Base-by-base conservation (phyloP, 2,797 vertebrate genomes). In the Eremophila alpestris region DNA sequence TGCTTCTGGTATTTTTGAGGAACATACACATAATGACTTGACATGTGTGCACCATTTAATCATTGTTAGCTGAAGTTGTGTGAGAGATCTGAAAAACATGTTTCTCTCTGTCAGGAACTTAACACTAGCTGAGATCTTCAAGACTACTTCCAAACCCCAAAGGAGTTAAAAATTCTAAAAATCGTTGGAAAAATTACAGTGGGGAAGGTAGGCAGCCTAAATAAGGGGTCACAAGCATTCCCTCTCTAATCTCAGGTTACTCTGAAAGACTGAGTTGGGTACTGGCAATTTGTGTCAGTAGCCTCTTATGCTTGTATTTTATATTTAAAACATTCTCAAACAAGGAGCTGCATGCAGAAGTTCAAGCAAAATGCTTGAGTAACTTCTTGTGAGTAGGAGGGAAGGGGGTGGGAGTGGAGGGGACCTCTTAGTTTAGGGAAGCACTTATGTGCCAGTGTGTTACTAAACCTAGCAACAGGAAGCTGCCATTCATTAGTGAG, bases 1-100 rank as follows among this genome's bases (percentile, higher is more conserved):
- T 46, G 29, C 12, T 81, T 76, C 41, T 80, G 17, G 10, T 82
- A n/a, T 69, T 41, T 29, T 34, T 77, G 45, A 63, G 40, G 27
- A 77, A 2, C 9, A 13, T 5, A 3, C 13, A 19, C 0, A 1
- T 40, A 51, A 19, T 16, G 19, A 23, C 11, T 7, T 58, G 12
- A 13, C 21, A 11, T 27, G 7, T 38, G 16, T 40, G 40, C 14
- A 4, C 27, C 13, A 1, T 56, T 86, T 69, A 63, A 20, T 55
- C 26, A 4, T 4, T 34, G 30, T 43, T 86, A 65, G 34, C 8
- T 79, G 29, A 59, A 52, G 41, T 41, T 75, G 12, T 54, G 12
- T 78, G 52, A 7, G 6, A 59, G 9, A 6, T 15, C 17, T n/a
- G 60, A 76, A 87, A 32, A 73, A 7, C 8, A 4, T 34, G 11